Base-by-base conservation (phyloP, 2,797 vertebrate species). In the Pantherophis vulpinus region DNA sequence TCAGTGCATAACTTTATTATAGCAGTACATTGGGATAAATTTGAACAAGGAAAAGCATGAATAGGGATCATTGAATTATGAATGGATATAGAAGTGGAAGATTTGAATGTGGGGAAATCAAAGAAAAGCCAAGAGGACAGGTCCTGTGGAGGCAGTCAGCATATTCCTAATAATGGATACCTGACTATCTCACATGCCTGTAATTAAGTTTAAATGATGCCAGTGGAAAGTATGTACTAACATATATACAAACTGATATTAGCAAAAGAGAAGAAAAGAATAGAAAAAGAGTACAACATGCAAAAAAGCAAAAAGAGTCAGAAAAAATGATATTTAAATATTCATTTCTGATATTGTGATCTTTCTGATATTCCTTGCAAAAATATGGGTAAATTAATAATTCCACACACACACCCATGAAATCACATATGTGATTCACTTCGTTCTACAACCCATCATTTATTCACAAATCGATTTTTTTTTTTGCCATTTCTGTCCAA, bases 41-140 rank as follows among this genome's bases (percentile, higher is more conserved):
- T 5, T n/a, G 27, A 86, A 27, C 37, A 58, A 90, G 89, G 89
- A 91, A 95, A 93, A 86, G 13, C 6, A 86, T 60, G 32, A 88
- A 37, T 29, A 5, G 55, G 9, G 54, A 87, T 91, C 87, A 2
- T 42, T 55, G 91, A 93, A 61, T 29, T 92, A 56, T 55, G 23
- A 70, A 56, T 7, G n/a, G 23, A 27, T n/a, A 18, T n/a, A 27
- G 42, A 51, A 27, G 13, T 12, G 0, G 87, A 37, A 89, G 32
- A 42, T 4, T 89, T 89, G 42, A 27, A 27, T 27, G 8, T 70
- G 55, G 32, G 37, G 37, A 42, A 25, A 58, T 37, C 56, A 47
- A 61, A 42, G 16, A 91, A 47, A 37, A 37, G 2, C 56, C 11
- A 88, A 88, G 10, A 42, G 56, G 23, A 83, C 55, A 60, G 11